These are phyloP conservation scores for Neoniphon sammara DNA, from an alignment of 2,797 vertebrate species.

Conservation along the genomic window DNA sequence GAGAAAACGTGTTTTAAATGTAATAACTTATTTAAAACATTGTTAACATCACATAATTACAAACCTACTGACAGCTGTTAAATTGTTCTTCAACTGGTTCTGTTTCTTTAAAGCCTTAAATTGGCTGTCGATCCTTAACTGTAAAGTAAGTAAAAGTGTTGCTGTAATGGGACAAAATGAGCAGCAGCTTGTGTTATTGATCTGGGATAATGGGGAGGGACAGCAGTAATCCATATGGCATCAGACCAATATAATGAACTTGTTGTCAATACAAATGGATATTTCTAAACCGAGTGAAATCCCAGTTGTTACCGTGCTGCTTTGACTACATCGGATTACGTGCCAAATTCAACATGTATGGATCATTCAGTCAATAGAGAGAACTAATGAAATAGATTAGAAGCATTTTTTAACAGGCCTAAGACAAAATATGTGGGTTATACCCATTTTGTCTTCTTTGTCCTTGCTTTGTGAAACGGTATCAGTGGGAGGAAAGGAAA, in stretches of 20 bases:
- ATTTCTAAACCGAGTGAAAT: constrained; percentile 28
- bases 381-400: constrained; percentile 4
- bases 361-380: constrained; percentile 30
- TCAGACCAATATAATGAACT: constrained; percentile 56
- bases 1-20: not conserved
- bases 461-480: not conserved
- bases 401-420: constrained; percentile 1
- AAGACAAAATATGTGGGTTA: not conserved
- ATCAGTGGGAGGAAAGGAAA: not conserved
- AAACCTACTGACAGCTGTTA: constrained; percentile 1
- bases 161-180: constrained; percentile 33
- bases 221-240: constrained; percentile 51
- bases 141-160: constrained; percentile 16
- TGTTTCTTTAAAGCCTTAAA: constrained; percentile 34
- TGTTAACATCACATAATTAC: constrained; percentile 1
- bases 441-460: not conserved
- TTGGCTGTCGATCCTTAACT: constrained; percentile 42
- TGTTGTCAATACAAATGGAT: constrained; percentile 37
- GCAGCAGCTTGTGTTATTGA: constrained; percentile 50
- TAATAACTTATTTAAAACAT: not conserved
- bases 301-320: constrained; percentile 37
- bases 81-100: not conserved
- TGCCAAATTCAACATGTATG: constrained; percentile 17
- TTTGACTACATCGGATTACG: constrained; percentile 7
- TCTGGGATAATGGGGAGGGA: constrained; percentile 45